Evolutionary conservation across 2,113 vertebrate genomes (phyloP).

Genomic region (Siniperca chuatsi): DNA sequence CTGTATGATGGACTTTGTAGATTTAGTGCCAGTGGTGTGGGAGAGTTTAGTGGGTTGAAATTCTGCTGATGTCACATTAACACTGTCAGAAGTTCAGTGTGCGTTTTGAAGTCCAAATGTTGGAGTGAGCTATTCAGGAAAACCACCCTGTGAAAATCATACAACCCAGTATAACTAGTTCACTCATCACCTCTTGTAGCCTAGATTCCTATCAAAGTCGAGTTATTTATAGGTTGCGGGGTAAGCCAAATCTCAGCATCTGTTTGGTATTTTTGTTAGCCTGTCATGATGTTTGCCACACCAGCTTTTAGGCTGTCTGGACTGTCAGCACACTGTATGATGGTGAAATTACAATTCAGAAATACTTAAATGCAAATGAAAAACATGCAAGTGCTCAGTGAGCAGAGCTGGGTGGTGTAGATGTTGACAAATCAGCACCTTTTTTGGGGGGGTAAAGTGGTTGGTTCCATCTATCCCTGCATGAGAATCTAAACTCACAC

Average conservation of each 20-base stretch:
- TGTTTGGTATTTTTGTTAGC: constrained; percentile 40
- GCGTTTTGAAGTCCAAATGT: constrained; percentile 9
- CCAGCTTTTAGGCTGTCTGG: background rate
- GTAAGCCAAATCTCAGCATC: constrained; percentile 37
- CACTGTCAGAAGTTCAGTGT: background rate
- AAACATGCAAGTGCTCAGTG: background rate
- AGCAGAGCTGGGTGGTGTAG: background rate
- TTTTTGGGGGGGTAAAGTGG: background rate
- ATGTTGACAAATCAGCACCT: background rate
- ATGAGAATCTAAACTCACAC: background rate
- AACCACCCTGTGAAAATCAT: constrained; percentile 34
- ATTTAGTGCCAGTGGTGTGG: background rate
- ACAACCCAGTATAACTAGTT: background rate
- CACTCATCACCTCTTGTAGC: constrained; percentile 32
- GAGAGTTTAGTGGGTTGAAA: background rate
- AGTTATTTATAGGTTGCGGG: constrained; percentile 48
- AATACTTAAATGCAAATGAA: constrained; percentile 3
- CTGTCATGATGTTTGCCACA: constrained; percentile 11
- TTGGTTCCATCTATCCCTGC: background rate
- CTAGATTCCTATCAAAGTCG: constrained; percentile 41
- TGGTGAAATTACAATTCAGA: background rate
- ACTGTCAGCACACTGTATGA: background rate
- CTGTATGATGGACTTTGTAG: background rate
- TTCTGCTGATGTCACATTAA: background rate
- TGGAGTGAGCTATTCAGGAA: background rate